Evolutionary conservation across 2,113 vertebrate species (phyloP).

Genomic region (Lepus europaeus): DNA sequence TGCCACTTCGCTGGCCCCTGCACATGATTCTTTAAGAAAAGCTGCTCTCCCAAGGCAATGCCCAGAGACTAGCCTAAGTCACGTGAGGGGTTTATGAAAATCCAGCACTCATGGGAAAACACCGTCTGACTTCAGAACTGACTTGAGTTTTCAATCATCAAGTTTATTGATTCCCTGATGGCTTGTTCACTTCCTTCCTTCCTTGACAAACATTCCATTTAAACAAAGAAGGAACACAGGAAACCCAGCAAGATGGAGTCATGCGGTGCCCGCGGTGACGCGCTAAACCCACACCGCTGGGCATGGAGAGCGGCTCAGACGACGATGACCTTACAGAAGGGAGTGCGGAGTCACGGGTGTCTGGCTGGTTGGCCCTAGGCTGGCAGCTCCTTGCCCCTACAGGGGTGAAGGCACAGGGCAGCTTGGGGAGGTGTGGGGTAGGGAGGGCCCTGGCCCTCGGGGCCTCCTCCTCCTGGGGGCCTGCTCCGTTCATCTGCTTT

Average conservation of each 20-base stretch:
- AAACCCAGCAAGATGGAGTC: neutral
- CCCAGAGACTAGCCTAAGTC: neutral
- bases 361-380: too few relatives aligned
- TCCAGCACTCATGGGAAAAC: neutral
- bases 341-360: fast-evolving
- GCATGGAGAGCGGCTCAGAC: too few relatives aligned
- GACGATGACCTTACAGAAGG: neutral
- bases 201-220: neutral
- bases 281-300: neutral
- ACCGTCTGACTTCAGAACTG: neutral
- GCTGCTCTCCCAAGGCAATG: neutral
- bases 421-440: too few relatives aligned
- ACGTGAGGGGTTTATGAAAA: neutral
- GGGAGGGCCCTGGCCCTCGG: too few relatives aligned
- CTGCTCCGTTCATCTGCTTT: neutral
- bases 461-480: too few relatives aligned
- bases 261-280: fast-evolving
- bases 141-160: neutral
- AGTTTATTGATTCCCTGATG: neutral
- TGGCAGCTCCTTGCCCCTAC: too few relatives aligned
- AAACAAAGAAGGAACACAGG: neutral
- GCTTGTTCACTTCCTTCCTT: neutral
- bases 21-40: too few relatives aligned
- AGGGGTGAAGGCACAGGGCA: too few relatives aligned
- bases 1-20: too few relatives aligned